A percentile compares a stretch with the other conserved stretches of the same genome.
phyloP scores from a whole-genome alignment of 2,113 vertebrate species.

The Bubo blakistoni region DNA sequence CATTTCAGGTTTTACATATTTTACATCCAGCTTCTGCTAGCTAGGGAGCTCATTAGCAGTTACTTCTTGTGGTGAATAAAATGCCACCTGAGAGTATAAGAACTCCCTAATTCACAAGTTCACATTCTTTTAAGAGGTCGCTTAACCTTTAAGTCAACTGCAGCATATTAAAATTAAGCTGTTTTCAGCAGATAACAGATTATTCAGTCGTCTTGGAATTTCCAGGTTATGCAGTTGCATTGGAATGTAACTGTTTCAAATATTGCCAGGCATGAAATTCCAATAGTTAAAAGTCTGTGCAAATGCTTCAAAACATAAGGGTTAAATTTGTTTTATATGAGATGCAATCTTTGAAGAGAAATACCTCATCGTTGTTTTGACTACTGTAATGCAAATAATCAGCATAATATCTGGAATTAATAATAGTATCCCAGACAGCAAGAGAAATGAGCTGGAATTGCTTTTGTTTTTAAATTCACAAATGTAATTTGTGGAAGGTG shows the following conservation, averaged over 20 bases:
- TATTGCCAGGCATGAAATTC: slow-evolving; percentile 1
- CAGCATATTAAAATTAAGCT: slow-evolving; percentile 60
- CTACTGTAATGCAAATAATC: slow-evolving; percentile 47
- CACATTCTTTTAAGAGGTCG: slow-evolving; percentile 68
- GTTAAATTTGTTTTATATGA: slow-evolving; percentile 45
- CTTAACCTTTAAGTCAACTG: slow-evolving; percentile 68
- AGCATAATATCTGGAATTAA: slow-evolving; percentile 62
- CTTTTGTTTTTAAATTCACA: slow-evolving; percentile 41
- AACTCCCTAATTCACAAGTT: slow-evolving; percentile 62
- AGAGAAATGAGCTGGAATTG: slow-evolving; percentile 27
- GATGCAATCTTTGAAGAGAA: slow-evolving; percentile 49
- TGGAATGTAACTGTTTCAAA: slow-evolving; percentile 37
- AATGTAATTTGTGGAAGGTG: slow-evolving; percentile 24
- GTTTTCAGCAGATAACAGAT: slow-evolving; percentile 53
- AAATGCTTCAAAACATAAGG: slow-evolving; percentile 1
- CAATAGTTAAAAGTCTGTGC: background rate
- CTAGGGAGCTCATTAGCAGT: slow-evolving; percentile 66
- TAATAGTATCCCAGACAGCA: slow-evolving; percentile 30
- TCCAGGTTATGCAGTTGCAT: slow-evolving; percentile 29
- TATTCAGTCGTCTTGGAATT: slow-evolving; percentile 37
- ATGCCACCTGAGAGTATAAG: slow-evolving; percentile 51
- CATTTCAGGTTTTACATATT: slow-evolving; percentile 60
- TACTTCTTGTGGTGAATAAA: slow-evolving; percentile 66
- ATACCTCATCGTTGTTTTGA: slow-evolving; percentile 65
- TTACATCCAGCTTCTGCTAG: slow-evolving; percentile 49